phyloP scores from a whole-genome alignment of 2,113 vertebrate species.

The Coptodon bakossiorum region DNA sequence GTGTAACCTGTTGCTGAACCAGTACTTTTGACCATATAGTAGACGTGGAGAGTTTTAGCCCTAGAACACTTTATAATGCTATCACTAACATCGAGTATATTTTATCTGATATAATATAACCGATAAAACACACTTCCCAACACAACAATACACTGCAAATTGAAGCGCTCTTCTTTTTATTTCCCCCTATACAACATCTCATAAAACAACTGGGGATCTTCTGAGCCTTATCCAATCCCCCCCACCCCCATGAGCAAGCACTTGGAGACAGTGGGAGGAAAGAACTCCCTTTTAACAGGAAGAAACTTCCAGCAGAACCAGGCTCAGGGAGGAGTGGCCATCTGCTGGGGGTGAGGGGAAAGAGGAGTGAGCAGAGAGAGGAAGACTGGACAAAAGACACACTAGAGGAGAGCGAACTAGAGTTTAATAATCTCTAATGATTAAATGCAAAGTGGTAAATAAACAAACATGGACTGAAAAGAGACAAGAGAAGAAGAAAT shows the following conservation, averaged over 20 bases:
- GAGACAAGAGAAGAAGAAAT: neutral
- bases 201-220: neutral
- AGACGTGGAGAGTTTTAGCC: neutral
- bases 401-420: neutral
- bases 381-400: neutral
- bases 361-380: neutral
- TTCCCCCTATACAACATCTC: neutral
- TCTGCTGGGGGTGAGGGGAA: neutral
- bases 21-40: neutral
- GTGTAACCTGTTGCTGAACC: neutral
- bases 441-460: neutral
- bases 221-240: neutral
- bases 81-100: neutral
- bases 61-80: neutral
- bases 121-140: neutral
- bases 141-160: neutral
- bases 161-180: neutral
- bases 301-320: neutral
- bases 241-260: neutral
- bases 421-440: neutral
- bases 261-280: neutral
- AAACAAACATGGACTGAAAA: neutral
- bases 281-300: neutral
- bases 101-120: neutral
- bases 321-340: neutral